phyloP scores from a whole-genome alignment of 2,797 vertebrate species.

The Falco biarmicus region DNA sequence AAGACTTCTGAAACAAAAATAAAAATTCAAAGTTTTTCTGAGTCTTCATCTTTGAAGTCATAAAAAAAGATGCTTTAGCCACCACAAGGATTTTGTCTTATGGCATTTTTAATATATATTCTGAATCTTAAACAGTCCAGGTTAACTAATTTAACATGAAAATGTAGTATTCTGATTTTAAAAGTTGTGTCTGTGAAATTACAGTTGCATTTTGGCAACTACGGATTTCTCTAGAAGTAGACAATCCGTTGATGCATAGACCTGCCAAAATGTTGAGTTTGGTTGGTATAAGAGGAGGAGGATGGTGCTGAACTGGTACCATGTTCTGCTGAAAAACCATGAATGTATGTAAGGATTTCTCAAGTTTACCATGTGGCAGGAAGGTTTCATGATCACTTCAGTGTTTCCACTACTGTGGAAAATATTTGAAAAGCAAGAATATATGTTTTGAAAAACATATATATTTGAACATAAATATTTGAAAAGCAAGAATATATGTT shows the following conservation, averaged over 20 bases:
- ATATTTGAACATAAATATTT: not conserved
- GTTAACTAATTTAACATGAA: fast-evolving
- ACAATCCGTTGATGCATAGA: not conserved
- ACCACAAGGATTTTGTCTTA: not conserved
- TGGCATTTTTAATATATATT: not conserved
- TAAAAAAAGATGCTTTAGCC: not conserved
- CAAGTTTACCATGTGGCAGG: not conserved
- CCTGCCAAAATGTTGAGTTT: not conserved
- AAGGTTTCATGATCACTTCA: not conserved
- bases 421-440: constrained; percentile 21
- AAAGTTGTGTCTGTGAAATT: not conserved
- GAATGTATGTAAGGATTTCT: fast-evolving
- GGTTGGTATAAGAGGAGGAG: not conserved
- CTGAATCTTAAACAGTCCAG: not conserved
- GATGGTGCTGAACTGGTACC: not conserved
- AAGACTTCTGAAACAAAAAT: not conserved
- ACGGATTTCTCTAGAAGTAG: not conserved
- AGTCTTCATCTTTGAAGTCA: constrained; percentile 39
- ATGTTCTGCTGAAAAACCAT: not conserved
- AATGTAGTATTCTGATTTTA: not conserved
- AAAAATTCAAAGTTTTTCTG: not conserved
- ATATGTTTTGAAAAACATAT: constrained; percentile 49
- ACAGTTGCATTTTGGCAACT: not conserved
- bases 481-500: constrained; percentile 66
- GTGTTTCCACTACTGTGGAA: not conserved